Percentiles rank a stretch among this genome's conserved stretches.
phyloP scores from a whole-genome alignment of 2,797 vertebrate genomes.

The Ibycter americanus region DNA sequence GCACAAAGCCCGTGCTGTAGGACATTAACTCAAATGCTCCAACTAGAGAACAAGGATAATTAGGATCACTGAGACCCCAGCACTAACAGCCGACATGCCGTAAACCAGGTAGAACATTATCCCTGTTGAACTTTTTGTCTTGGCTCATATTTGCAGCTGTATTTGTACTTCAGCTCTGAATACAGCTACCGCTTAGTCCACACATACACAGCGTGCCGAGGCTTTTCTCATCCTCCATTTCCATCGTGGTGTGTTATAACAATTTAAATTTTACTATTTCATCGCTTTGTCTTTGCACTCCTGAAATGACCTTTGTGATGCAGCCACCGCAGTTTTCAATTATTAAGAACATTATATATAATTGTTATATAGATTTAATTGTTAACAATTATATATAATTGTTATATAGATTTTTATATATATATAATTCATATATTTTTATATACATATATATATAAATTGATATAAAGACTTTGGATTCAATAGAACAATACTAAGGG shows the following conservation, averaged over 20 bases:
- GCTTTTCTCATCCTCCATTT: background rate
- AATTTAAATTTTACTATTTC: background rate
- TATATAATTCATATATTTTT: no score
- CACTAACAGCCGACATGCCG: background rate
- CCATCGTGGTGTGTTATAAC: no score
- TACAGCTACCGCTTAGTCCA: background rate
- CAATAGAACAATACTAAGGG: background rate
- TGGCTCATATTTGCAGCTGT: background rate
- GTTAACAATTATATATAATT: no score
- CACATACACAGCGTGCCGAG: background rate
- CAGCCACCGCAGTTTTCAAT: background rate
- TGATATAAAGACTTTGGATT: background rate
- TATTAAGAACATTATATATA: background rate
- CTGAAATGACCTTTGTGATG: background rate
- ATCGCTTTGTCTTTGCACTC: background rate
- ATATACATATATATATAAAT: no score
- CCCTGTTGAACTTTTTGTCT: background rate
- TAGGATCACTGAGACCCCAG: background rate
- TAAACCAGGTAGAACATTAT: background rate
- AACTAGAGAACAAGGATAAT: background rate
- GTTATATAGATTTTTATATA: no score
- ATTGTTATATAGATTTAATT: no score
- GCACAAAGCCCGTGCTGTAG: fast-evolving
- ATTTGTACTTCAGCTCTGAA: background rate
- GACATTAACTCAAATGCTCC: background rate